Evolutionary conservation across 2,888 invertebrate genomes (phyloP).

Genomic region (Thymelicus sylvestris): DNA sequence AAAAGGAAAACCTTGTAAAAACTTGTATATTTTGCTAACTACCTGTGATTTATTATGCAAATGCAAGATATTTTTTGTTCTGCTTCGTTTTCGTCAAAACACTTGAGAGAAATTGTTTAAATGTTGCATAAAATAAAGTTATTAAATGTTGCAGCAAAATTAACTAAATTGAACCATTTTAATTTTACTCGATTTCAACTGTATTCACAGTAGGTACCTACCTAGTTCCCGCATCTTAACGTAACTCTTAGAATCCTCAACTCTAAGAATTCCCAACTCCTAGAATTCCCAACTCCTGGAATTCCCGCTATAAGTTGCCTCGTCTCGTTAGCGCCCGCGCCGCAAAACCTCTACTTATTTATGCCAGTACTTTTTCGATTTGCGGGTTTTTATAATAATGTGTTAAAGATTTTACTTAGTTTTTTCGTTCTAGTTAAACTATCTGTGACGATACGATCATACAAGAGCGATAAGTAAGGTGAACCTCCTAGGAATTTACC

Average conservation of each 20-base stretch:
- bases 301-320: slow-evolving; percentile 63
- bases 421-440: not conserved
- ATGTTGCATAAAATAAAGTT: not conserved
- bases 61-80: too few relatives aligned
- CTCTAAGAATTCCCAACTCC: slow-evolving; percentile 64
- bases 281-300: slow-evolving; percentile 64
- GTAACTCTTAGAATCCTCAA: slow-evolving; percentile 70
- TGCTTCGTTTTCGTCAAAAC: too few relatives aligned
- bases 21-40: too few relatives aligned
- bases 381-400: slow-evolving; percentile 47
- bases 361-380: slow-evolving; percentile 77
- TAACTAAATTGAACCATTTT: not conserved
- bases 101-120: too few relatives aligned
- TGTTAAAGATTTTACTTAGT: not conserved
- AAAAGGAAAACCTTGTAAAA: too few relatives aligned
- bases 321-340: slow-evolving; percentile 73
- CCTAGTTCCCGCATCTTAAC: slow-evolving; percentile 55
- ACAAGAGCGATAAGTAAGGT: not conserved
- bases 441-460: not conserved
- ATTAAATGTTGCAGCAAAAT: not conserved
- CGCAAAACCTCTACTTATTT: slow-evolving; percentile 79
- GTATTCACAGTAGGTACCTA: slow-evolving; percentile 50
- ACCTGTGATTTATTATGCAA: too few relatives aligned
- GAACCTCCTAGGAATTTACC: too few relatives aligned
- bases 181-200: slow-evolving; percentile 30